phyloP scores from a whole-genome alignment of 1,140 invertebrate species.

The Drosophila mayri region DNA sequence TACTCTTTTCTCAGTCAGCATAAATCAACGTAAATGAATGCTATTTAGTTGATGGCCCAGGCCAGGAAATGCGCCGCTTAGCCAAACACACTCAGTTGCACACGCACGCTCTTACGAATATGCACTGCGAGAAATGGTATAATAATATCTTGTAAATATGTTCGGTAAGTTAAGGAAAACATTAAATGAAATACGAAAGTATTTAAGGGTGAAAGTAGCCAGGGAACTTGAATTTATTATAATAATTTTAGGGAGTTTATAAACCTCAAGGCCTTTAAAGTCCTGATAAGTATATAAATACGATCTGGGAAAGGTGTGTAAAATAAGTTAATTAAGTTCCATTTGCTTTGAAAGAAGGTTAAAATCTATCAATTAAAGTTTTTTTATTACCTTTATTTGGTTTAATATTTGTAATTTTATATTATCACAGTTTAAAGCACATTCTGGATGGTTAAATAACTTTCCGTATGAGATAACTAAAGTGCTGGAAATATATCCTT shows the following conservation, averaged over 20 bases:
- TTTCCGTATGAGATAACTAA: background rate
- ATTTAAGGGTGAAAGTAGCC: background rate
- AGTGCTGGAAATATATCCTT: background rate
- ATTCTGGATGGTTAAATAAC: background rate
- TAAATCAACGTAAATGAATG: constrained; percentile 84
- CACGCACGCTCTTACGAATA: constrained; percentile 17
- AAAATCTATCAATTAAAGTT: background rate
- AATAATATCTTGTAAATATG: background rate
- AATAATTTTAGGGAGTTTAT: background rate
- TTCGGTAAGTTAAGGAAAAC: background rate
- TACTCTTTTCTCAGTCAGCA: constrained; percentile 60
- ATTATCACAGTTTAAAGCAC: background rate
- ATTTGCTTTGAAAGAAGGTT: too few species aligned
- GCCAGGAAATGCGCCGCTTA: constrained; percentile 81
- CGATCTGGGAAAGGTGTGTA: background rate
- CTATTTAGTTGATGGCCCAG: constrained; percentile 80
- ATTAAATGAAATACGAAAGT: background rate
- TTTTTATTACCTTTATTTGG: background rate
- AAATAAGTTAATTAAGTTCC: background rate
- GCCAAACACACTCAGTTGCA: constrained; percentile 51
- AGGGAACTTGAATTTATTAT: background rate
- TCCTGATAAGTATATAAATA: background rate
- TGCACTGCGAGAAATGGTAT: constrained; percentile 10
- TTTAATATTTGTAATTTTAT: background rate
- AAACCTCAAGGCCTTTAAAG: too few species aligned